These are phyloP conservation scores for Pardalotus punctatus DNA, from an alignment of 2,113 vertebrate species.

Conservation along the genomic window DNA sequence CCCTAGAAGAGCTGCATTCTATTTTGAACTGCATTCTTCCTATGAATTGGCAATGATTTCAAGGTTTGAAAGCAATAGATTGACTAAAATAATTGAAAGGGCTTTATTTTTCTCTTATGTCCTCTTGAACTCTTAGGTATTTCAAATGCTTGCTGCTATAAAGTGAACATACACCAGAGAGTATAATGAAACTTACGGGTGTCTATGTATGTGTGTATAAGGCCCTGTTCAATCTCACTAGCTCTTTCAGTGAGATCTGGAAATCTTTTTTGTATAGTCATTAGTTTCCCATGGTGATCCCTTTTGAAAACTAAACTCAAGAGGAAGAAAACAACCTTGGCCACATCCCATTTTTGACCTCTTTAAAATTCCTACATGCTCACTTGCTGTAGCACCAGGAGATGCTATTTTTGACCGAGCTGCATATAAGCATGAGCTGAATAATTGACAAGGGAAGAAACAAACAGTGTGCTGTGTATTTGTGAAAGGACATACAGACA, in stretches of 20 bases:
- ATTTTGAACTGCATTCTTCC: background rate
- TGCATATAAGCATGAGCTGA: background rate
- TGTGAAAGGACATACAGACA: background rate
- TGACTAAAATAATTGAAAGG: background rate
- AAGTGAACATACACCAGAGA: background rate
- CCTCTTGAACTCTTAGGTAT: background rate
- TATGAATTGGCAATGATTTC: background rate
- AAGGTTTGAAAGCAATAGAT: background rate
- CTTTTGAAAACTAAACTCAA: background rate
- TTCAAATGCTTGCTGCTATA: background rate
- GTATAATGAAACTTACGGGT: background rate
- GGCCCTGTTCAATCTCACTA: background rate
- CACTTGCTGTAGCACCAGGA: background rate
- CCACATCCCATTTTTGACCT: background rate
- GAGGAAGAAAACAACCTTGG: background rate
- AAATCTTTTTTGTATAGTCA: background rate
- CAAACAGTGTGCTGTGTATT: background rate
- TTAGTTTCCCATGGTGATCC: background rate
- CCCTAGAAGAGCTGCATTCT: background rate
- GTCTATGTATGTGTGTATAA: background rate
- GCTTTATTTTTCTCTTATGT: background rate
- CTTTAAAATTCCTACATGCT: background rate
- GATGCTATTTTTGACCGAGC: background rate
- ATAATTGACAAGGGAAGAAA: background rate
- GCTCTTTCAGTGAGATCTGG: background rate